These are phyloP conservation scores for Lophotriccus pileatus DNA, from an alignment of 2,797 vertebrate genomes.

Conservation along the genomic window DNA sequence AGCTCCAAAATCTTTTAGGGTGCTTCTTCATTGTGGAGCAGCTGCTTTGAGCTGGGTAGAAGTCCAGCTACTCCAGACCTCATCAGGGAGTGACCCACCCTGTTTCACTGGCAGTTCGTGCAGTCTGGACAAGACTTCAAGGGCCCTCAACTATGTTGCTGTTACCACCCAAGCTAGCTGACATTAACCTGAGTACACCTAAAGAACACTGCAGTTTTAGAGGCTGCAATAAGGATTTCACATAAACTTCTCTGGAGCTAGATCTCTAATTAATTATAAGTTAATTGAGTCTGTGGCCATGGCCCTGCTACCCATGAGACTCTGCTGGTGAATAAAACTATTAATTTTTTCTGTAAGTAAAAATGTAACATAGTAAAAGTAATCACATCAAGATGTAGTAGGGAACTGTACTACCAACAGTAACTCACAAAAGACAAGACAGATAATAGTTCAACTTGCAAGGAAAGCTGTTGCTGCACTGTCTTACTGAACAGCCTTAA, in stretches of 20 bases:
- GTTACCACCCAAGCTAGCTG: neutral
- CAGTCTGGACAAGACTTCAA: neutral
- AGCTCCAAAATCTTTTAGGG: neutral
- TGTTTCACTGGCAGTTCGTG: accelerated
- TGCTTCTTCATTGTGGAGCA: neutral
- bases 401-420: neutral
- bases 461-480: neutral
- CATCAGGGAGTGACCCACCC: neutral
- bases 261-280: neutral
- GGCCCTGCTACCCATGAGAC: neutral
- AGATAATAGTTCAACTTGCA: neutral
- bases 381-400: neutral
- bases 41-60: neutral
- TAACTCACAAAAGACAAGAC: neutral
- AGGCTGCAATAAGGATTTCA: neutral
- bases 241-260: neutral
- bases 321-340: neutral
- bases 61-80: neutral
- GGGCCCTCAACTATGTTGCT: neutral
- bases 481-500: neutral
- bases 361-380: neutral
- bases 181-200: accelerated
- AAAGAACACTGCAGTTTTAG: neutral
- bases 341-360: neutral
- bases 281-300: neutral